A percentile compares a stretch with the other conserved stretches of the same genome.
phyloP scores from a whole-genome alignment of 2,888 invertebrate species.

The Clanis bilineata region DNA sequence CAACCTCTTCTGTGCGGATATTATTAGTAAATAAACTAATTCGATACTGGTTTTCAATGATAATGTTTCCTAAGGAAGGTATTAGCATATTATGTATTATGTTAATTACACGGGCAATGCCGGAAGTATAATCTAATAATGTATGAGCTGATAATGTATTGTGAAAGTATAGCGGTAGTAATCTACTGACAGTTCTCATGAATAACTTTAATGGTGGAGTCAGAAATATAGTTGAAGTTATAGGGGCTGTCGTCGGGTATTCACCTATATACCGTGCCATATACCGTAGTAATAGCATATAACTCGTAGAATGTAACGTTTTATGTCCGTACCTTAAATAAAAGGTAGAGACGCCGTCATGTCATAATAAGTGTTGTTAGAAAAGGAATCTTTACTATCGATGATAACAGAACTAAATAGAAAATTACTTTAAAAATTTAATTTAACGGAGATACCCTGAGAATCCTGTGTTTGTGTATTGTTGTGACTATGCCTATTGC shows the following conservation, averaged over 20 bases:
- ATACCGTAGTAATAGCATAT: not conserved
- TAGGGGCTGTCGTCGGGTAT: not conserved
- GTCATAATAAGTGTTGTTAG: not conserved
- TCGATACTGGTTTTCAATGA: too few relatives aligned
- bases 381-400: not conserved
- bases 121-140: too few relatives aligned
- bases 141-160: not conserved
- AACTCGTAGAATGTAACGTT: not conserved
- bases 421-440: too few relatives aligned
- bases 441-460: too few relatives aligned
- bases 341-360: not conserved
- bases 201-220: not conserved
- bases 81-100: too few relatives aligned
- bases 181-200: not conserved
- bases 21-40: too few relatives aligned
- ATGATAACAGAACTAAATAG: not conserved
- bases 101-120: too few relatives aligned
- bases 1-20: too few relatives aligned
- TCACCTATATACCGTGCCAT: not conserved
- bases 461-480: too few relatives aligned
- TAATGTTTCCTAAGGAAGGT: too few relatives aligned
- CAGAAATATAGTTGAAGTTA: not conserved
- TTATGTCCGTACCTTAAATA: not conserved
- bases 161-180: constrained; percentile 3
- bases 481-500: too few relatives aligned